Conservation (phyloP, 2,113 vertebrate species). For the Daubentonia madagascariensis region DNA sequence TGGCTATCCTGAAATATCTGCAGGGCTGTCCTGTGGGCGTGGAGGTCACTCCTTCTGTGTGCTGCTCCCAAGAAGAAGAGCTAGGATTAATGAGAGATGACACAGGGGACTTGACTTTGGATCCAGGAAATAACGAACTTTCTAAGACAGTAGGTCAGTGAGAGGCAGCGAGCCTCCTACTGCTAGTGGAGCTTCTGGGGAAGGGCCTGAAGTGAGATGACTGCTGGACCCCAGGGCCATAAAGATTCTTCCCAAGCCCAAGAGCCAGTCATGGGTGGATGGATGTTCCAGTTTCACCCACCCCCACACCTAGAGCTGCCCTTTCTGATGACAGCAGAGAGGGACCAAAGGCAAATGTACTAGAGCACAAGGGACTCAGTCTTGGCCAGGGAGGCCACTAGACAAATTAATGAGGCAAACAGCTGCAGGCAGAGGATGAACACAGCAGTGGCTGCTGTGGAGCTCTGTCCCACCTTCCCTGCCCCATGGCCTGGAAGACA, state of each 20-base stretch:
- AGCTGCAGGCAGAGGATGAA: neutral
- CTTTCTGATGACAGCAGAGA: neutral
- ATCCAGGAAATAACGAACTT: neutral
- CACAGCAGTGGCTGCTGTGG: neutral
- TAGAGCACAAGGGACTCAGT: neutral
- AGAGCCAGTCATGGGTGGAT: neutral
- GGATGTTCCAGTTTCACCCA: neutral
- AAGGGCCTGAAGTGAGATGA: neutral
- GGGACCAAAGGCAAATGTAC: neutral
- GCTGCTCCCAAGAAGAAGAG: neutral
- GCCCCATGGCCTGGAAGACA: neutral
- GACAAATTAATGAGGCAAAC: neutral
- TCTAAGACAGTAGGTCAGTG: neutral
- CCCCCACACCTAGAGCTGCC: neutral
- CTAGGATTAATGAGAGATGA: neutral
- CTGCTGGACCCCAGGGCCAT: neutral
- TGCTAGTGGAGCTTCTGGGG: neutral
- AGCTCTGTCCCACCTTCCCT: neutral
- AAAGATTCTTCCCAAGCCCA: neutral
- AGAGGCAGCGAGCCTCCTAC: rapidly evolving
- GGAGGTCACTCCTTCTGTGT: neutral
- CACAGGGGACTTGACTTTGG: neutral
- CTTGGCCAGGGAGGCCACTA: neutral
- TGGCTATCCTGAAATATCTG: neutral
- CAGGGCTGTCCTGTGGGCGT: neutral